These are phyloP conservation scores for Hemiscyllium ocellatum DNA, from an alignment of 2,113 vertebrate genomes.

Conservation along the genomic window DNA sequence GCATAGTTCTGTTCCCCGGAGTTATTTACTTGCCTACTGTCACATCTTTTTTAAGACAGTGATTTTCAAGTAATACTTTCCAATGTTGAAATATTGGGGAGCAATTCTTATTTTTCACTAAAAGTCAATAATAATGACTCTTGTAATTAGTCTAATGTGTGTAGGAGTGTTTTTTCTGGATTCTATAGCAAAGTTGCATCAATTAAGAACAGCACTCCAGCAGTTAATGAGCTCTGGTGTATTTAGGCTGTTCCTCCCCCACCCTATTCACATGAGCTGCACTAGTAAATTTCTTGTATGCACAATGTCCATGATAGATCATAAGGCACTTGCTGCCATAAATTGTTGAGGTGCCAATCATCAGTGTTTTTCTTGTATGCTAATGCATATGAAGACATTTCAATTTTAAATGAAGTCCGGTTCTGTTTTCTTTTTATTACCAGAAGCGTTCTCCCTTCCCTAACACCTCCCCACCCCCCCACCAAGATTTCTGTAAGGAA, in stretches of 20 bases:
- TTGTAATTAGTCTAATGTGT: constrained; percentile 31
- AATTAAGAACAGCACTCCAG: not conserved
- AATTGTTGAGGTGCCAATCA: not conserved
- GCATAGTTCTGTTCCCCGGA: not conserved
- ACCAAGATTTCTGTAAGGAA: not conserved
- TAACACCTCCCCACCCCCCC: too few species aligned
- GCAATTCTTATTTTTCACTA: constrained; percentile 28
- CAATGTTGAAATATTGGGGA: not conserved
- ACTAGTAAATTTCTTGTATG: not conserved
- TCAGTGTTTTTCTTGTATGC: not conserved
- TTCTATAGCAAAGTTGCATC: not conserved
- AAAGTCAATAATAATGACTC: constrained; percentile 18
- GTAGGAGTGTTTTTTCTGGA: not conserved
- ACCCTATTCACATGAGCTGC: not conserved
- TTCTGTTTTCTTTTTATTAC: not conserved
- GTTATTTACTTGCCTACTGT: not conserved
- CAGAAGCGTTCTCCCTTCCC: not conserved
- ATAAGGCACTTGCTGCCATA: not conserved
- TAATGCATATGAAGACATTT: not conserved
- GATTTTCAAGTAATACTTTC: not conserved
- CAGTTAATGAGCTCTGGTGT: constrained; percentile 11
- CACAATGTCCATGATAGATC: not conserved
- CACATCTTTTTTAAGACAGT: not conserved
- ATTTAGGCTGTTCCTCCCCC: not conserved
- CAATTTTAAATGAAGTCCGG: not conserved